Conservation (phyloP, 2,888 invertebrate genomes). For the Leptopilina myrica region DNA sequence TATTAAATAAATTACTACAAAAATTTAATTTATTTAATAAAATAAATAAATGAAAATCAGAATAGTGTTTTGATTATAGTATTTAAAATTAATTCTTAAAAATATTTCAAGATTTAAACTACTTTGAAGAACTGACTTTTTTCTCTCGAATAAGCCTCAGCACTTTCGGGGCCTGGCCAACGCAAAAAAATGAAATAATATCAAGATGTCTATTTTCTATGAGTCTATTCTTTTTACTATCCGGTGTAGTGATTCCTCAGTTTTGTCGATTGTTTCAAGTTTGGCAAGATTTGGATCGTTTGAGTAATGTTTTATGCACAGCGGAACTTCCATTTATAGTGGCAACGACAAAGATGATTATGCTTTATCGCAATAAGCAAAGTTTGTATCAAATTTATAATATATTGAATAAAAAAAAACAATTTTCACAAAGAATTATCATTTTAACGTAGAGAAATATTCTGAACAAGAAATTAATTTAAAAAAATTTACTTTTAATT, state of each 20-base stretch:
- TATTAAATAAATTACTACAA: too few species aligned
- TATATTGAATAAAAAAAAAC: neutral
- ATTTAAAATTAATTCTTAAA: too few species aligned
- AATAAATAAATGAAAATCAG: too few species aligned
- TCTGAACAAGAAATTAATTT: too few species aligned
- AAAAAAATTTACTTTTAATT: too few species aligned
- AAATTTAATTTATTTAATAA: too few species aligned
- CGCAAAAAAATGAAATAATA: neutral
- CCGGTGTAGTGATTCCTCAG: slow-evolving; percentile 37
- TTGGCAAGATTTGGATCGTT: slow-evolving; percentile 50
- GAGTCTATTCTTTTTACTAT: neutral
- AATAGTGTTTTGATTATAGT: too few species aligned
- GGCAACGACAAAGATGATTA: neutral
- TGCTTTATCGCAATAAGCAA: neutral
- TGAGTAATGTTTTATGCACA: slow-evolving; percentile 44
- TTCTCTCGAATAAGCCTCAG: neutral
- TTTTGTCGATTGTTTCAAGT: slow-evolving; percentile 32
- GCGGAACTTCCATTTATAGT: slow-evolving; percentile 44
- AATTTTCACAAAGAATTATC: too few species aligned
- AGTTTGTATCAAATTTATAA: neutral
- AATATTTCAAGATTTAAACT: neutral
- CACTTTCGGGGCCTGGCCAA: neutral
- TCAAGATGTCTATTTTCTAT: neutral
- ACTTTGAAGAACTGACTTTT: neutral
- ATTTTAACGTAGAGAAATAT: too few species aligned